Percentiles rank a stretch among this genome's conserved stretches.
phyloP scores from a whole-genome alignment of 2,113 vertebrate species.

The Scomber scombrus region DNA sequence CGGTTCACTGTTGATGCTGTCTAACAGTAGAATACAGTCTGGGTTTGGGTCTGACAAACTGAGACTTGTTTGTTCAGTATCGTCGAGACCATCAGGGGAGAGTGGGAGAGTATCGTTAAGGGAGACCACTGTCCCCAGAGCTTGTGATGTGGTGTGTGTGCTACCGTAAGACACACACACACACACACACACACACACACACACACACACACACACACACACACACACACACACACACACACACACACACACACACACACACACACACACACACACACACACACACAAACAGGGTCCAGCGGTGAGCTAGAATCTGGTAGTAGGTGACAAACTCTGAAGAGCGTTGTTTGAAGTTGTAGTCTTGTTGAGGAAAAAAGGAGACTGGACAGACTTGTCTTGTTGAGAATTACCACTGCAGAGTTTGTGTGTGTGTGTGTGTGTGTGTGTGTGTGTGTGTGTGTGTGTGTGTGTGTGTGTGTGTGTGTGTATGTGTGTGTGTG shows the following conservation, averaged over 20 bases:
- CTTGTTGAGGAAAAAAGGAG: constrained; percentile 46
- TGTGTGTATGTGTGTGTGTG: constrained; percentile 46
- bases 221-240: constrained; percentile 33
- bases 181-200: constrained; percentile 27
- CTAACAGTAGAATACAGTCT: constrained; percentile 37
- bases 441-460: constrained; percentile 13
- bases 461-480: constrained; percentile 17
- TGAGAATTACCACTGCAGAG: constrained; percentile 43
- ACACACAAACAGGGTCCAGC: constrained; percentile 1
- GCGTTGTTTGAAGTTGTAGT: constrained; percentile 59
- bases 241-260: constrained; percentile 12
- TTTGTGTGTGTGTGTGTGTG: constrained; percentile 18
- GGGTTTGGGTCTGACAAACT: constrained; percentile 71
- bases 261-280: constrained; percentile 33
- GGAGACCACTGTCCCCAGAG: constrained; percentile 66
- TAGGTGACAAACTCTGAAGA: constrained; percentile 67
- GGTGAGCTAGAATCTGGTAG: constrained; percentile 35
- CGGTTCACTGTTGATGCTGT: constrained; percentile 27
- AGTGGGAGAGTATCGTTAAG: constrained; percentile 62
- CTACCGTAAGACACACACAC: constrained; percentile 31
- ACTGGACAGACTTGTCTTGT: constrained; percentile 66
- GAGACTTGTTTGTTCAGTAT: constrained; percentile 64
- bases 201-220: not conserved
- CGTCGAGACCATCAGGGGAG: constrained; percentile 54
- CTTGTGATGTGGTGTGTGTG: constrained; percentile 48